Base-by-base conservation (phyloP, 2,113 vertebrate genomes). In the Pachycephala philippinensis region DNA sequence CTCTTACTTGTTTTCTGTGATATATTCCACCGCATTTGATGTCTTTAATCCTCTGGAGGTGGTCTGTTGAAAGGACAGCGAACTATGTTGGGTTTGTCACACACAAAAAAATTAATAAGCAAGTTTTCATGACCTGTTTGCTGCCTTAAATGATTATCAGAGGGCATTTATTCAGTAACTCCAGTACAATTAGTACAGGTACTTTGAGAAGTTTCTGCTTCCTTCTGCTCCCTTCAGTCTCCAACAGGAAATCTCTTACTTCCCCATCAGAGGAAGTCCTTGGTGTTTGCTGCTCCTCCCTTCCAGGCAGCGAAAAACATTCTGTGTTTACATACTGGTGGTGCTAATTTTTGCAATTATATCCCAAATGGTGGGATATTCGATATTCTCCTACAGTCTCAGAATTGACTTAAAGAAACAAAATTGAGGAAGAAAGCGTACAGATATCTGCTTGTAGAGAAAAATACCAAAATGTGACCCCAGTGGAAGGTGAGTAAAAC, bases 1-100 rank as follows among this genome's bases (percentile, higher is more conserved):
- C 23, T 85, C 97, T 97, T 96, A 99, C 99, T 98, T 97, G 86
- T 84, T 44, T 18, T 72, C 96, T 10, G 99, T 99, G 56, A 99
- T 98, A 53, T 87, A 95, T 74, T 99, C 99, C 35, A 97, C 88
- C 0, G 77, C 85, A 60, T 97, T 98, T 30, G 97, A 95, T 0
- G 99, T 98, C 96, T 98, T 99, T 81, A 99, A 97, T 94, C 99
- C 99, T 10, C 26, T 84, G 84, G 86, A 98, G 86, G 96, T 98
- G 72, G 98, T 98, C 99, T 99, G 93, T 45, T 83, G 60, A 70
- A 89, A 63, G 47, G 37, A 74, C 35, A 93, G 65, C 15, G 57
- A 89, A 33, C 57, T 78, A 40, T 47, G 14, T 35, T 17, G 16
- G 4, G 1, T 24, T 86, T 65, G 22, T n/a, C 42, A 66, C 21